Conservation (phyloP, 1,140 invertebrate species). For the Sinella curviseta region DNA sequence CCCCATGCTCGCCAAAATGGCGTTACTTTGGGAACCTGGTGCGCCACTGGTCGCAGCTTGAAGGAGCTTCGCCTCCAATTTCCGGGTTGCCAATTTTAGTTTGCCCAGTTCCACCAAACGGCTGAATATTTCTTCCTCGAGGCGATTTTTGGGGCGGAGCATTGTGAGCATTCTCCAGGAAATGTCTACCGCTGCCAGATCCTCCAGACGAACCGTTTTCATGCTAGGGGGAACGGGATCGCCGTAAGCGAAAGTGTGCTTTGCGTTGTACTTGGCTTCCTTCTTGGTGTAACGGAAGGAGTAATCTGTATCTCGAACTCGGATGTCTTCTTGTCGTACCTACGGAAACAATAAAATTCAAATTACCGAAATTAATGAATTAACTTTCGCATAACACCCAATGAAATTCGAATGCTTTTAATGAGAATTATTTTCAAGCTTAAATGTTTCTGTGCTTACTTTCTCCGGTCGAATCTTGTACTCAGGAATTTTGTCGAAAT, state of each 20-base stretch:
- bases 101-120: conserved; percentile 75
- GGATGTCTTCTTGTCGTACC: conserved; percentile 63
- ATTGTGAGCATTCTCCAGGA: conserved; percentile 91
- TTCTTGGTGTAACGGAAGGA: conserved; percentile 58
- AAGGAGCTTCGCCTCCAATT: conserved; percentile 74
- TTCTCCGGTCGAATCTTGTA: conserved; percentile 86
- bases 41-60: conserved; percentile 69
- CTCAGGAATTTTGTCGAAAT: conserved; percentile 82
- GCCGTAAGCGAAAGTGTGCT: conserved; percentile 54
- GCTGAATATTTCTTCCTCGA: conserved; percentile 69
- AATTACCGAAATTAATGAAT: neutral
- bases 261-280: conserved; percentile 30
- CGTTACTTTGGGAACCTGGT: conserved; percentile 62
- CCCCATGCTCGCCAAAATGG: conserved; percentile 48
- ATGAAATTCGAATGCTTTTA: neutral
- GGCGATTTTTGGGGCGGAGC: conserved; percentile 73
- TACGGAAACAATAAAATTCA: conserved; percentile 40
- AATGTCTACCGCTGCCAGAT: conserved; percentile 80
- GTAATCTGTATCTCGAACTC: conserved; percentile 65
- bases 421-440: conserved; percentile 1
- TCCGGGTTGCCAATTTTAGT: conserved; percentile 66
- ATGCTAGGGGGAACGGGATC: conserved; percentile 81
- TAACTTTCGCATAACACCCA: no score
- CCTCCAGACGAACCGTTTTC: conserved; percentile 72
- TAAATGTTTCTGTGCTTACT: conserved; percentile 55